Base-by-base conservation (phyloP, 1,140 invertebrate genomes). In the Zaprionus inermis region DNA sequence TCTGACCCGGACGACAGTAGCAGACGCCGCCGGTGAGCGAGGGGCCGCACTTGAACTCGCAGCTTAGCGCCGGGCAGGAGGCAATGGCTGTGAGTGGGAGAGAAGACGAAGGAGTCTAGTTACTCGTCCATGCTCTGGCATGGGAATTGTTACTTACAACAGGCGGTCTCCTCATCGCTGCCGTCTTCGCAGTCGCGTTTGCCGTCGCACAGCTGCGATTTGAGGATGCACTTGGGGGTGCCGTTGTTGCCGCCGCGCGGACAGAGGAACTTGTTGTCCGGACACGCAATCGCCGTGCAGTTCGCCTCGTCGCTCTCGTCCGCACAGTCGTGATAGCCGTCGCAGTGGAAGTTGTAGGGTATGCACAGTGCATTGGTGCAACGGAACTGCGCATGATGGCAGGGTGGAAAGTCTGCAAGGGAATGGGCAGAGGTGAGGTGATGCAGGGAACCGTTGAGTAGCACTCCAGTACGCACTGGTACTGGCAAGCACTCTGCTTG, bases 321-420 rank as follows among this genome's bases (percentile, higher is more conserved):
- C 0, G 95, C 94, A 91, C 97, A 98, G 90, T 98, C 97, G 61
- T 95, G 94, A 91, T 96, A 96, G 11, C 96, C 96, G 77, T 97
- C 96, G 92, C 96, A 97, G 74, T 95, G 96, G 92, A 96, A 97
- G 28, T 94, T 95, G 11, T 94, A 94, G 0, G 98, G 97, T 61
- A 99, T 98, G 93, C 98, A 99, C 14, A 98, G 93, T 5, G 97
- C 96, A 92, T 99, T 99, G 41, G 96, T 95, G 93, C 98, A 99
- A 22, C 97, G 94, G 92, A 99, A 99, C 93, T 99, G 97, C 9
- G 97, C 97, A 54, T 95, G 95, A 79, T 97, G 95, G 92, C 98
- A 99, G 0, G 96, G 94, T 1, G 97, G 97, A 91, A 98, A 98
- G 93, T 96, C 97, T 97, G 92, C 51, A 81, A 57, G 55, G 12